A percentile compares a stretch with the other conserved stretches of the same genome.
phyloP scores from a whole-genome alignment of 2,113 vertebrate genomes.

The Oreotragus oreotragus region DNA sequence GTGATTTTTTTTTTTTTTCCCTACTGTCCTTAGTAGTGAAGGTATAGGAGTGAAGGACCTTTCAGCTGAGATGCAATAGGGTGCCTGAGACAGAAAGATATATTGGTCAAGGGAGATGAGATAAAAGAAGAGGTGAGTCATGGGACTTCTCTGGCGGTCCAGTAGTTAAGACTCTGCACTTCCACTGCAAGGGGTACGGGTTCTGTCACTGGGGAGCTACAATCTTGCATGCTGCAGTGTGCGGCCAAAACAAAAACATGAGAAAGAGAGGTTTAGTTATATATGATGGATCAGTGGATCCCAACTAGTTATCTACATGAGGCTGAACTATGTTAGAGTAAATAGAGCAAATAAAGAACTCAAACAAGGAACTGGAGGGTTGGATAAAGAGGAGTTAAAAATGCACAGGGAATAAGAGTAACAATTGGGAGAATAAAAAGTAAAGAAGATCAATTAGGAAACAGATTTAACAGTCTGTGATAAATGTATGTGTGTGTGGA shows the following conservation, averaged over 20 bases:
- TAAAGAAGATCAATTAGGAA: background rate
- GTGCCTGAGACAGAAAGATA: background rate
- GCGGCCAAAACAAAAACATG: background rate
- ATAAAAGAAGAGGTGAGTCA: background rate
- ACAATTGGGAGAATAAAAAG: background rate
- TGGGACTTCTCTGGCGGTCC: background rate
- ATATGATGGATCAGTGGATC: background rate
- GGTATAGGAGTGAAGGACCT: background rate
- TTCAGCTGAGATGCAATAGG: background rate
- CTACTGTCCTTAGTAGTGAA: background rate
- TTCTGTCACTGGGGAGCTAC: background rate
- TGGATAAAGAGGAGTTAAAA: background rate
- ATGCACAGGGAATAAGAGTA: background rate
- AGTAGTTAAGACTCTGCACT: background rate
- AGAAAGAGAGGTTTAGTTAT: background rate
- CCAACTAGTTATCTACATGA: background rate
- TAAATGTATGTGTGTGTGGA: background rate
- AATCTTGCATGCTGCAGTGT: background rate
- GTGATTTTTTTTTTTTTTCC: constrained; percentile 4
- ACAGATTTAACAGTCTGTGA: background rate
- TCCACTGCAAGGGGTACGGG: background rate
- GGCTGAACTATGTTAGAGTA: background rate
- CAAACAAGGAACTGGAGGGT: background rate
- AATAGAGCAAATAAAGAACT: constrained; percentile 1
- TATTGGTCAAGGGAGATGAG: background rate